Base-by-base conservation (phyloP, 92 coral and sea anemone genomes). In the Metridium senile region DNA sequence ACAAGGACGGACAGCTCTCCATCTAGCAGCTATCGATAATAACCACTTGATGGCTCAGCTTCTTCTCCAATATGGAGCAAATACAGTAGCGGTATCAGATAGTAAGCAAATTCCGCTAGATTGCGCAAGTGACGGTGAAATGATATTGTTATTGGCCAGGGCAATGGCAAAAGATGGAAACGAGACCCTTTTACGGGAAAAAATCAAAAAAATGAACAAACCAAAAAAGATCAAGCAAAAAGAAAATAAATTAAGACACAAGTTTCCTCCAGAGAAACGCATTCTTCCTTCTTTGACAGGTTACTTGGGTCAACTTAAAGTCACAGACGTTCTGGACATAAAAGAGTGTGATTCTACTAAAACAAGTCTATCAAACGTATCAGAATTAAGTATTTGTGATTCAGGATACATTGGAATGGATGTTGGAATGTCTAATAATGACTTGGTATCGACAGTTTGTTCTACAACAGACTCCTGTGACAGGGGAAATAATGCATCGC, bases 341-440 rank as follows among this genome's bases (percentile, higher is more conserved):
- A 74, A 47, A 58, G 97, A 85, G 52, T 39, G 81, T 1, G 91
- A 88, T 61, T 79, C 89, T 13, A 27, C 62, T 62, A 81, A 64
- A 10, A 89, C 97, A 0, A 91, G 97, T 63, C 58, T 81, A 8
- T 88, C 88, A 18, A 90, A 87, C 65, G 63, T 90, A 13, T 86
- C 91, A 3, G 97, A 88, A n/a, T 75, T 66, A 16, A 87, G 91
- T 61, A 71, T 78, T 7, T 62, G 75, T 10, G 93, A 88, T 23
- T 91, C 97, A 0, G 97, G 97, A 23, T 85, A 80, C 68, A 74
- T 88, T 25, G 97, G 84, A 43, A 39, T 66, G 74, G 97, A 91
- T 71, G 75, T 62, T 35, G 58, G 66, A 0, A 35, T 13, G 49
- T 74, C 68, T 0, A 23, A 4, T 13, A 88, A 62, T 82, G 86